Evolutionary conservation across 1,140 invertebrate genomes (phyloP).

Genomic region (Monomorium pharaonis): DNA sequence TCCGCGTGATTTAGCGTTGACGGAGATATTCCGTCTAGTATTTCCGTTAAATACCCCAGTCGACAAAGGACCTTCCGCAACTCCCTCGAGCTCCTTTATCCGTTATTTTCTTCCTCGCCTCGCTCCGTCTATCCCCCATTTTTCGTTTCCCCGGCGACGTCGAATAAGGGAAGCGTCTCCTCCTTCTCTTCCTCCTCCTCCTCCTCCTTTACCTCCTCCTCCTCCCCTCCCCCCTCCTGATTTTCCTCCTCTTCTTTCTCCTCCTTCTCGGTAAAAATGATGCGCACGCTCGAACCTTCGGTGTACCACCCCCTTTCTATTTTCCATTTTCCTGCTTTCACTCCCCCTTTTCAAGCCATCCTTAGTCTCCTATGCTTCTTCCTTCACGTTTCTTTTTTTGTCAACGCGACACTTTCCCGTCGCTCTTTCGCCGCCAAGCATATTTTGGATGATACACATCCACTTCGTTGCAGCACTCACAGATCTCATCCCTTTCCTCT

Average conservation of each 20-base stretch:
- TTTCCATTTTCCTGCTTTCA: conserved; percentile 3
- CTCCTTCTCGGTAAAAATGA: conserved; percentile 69
- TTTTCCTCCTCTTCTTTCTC: conserved; percentile 11
- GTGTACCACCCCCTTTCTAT: conserved; percentile 36
- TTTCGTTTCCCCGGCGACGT: conserved; percentile 71
- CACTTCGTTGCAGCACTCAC: background rate
- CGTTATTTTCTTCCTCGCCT: conserved; percentile 71
- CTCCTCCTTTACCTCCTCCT: conserved; percentile 34
- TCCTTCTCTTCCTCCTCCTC: background rate
- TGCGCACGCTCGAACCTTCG: conserved; percentile 72
- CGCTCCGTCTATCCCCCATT: conserved; percentile 63
- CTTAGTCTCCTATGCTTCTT: conserved; percentile 56
- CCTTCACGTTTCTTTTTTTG: conserved; percentile 61
- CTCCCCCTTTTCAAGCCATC: conserved; percentile 18
- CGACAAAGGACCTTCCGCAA: conserved; percentile 76
- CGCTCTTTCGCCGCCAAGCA: conserved; percentile 70
- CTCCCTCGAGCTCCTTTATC: conserved; percentile 69
- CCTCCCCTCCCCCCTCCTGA: too few species aligned
- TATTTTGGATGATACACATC: conserved; percentile 67
- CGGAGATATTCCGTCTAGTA: conserved; percentile 76
- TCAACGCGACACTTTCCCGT: conserved; percentile 72
- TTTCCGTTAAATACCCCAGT: conserved; percentile 80
- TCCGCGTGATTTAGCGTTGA: conserved; percentile 35
- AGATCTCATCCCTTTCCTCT: background rate
- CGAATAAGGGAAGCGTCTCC: conserved; percentile 74